Evolutionary conservation across 2,888 invertebrate genomes (phyloP), one percentile per base, ranked within the genome.

Genomic region (Eurois occulta): DNA sequence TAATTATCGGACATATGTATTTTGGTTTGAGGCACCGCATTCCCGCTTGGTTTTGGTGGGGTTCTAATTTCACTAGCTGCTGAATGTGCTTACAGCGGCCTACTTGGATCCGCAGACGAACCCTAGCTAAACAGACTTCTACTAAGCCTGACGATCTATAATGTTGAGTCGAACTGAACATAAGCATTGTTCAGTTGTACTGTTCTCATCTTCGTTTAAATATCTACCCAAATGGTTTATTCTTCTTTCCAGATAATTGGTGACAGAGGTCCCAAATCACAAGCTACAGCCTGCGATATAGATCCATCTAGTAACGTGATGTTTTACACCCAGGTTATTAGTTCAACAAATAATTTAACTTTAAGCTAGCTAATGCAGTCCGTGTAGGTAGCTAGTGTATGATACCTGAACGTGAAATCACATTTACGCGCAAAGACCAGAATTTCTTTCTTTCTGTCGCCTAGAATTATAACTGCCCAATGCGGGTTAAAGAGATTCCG

Each of bases 241-340:
- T 24, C 0, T n/a, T 35, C 41, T 48, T 86, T 91, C 76, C 89
- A 97, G 96, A 90, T 97, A 55, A 96, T 98, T 35, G 98, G 98
- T 5, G 97, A 97, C 72, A 97, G 98, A 89, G 98, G 98, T 6
- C 97, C 96, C 5, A 95, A 97, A 71, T 97, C 97, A 0, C 98
- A 98, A 94, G 97, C 98, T 1, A 98, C 98, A 0, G 97, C 98
- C 0, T 98, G 98, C 80, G 97, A 97, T 81, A 97, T 97, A 71
- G 98, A 98, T 90, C 95, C 95, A 67, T 93, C 96, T 68, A 97
- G 97, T 0, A 97, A 97, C 68, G 97, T 98, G 11, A 91, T 98
- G 79, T 98, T 98, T 94, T 98, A 98, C 87, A 97, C 98, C 0
- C 98, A 98, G 95, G 97, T 62, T 21, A 35, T 62, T 21, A 62